phyloP scores from a whole-genome alignment of 2,888 invertebrate species.

The Acleris laterana region DNA sequence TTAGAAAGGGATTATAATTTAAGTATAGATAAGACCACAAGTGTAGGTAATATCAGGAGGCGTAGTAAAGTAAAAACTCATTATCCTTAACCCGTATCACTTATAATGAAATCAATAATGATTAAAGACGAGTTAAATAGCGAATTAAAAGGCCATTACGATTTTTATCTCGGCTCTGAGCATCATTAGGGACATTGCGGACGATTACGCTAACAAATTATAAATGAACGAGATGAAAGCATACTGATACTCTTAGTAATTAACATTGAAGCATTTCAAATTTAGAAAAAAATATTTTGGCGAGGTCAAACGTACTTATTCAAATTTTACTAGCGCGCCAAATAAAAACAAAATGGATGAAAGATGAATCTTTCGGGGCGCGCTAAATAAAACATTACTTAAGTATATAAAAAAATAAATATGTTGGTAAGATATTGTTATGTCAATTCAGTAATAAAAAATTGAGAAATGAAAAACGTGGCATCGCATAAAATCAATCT shows the following conservation, averaged over 20 bases:
- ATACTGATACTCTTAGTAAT: slow-evolving; percentile 50
- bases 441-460: background rate
- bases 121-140: slow-evolving; percentile 13
- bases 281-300: slow-evolving; percentile 32
- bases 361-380: no score
- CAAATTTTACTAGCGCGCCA: background rate
- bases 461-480: background rate
- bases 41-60: no score
- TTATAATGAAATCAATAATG: slow-evolving; percentile 11
- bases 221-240: slow-evolving; percentile 62
- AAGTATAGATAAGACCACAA: no score
- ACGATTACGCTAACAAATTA: slow-evolving; percentile 63
- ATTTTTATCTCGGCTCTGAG: slow-evolving; percentile 56
- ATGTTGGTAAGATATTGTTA: no score
- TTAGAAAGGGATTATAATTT: no score
- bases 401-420: no score
- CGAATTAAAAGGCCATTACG: slow-evolving; percentile 59
- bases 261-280: slow-evolving; percentile 55
- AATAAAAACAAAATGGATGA: background rate
- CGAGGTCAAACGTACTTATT: background rate
- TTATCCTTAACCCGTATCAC: background rate
- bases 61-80: background rate
- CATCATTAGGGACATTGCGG: slow-evolving; percentile 65
- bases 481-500: no score
- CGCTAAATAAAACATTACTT: no score